Evolutionary conservation across 64 coral and sea anemone species (phyloP).

Genomic region (Dendrophyllia cribrosa): DNA sequence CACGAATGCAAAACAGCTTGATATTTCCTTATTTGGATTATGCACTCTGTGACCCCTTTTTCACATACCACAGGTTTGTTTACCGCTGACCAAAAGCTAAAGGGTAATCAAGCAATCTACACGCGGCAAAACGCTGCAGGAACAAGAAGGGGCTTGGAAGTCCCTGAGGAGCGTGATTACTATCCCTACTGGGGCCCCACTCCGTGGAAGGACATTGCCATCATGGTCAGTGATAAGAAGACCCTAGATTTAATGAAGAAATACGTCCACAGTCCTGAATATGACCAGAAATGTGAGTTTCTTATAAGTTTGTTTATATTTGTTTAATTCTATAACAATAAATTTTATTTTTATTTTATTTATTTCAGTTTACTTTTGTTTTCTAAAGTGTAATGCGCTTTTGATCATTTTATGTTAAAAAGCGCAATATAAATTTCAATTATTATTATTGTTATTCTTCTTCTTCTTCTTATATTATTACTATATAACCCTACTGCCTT

Average conservation of each 20-base stretch:
- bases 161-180: conserved; percentile 80
- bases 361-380: too few relatives aligned
- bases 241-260: conserved; percentile 13
- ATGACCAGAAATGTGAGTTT: conserved; percentile 10
- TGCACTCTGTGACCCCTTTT: background rate
- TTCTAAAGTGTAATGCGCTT: too few relatives aligned
- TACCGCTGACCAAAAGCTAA: conserved; percentile 41
- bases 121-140: conserved; percentile 76
- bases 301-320: too few relatives aligned
- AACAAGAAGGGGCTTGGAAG: conserved; percentile 63
- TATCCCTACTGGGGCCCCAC: conserved; percentile 82
- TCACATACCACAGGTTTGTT: conserved; percentile 1
- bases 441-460: too few relatives aligned
- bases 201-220: conserved; percentile 70
- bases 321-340: too few relatives aligned
- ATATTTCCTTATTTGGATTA: too few relatives aligned
- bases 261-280: background rate
- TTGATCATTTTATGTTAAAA: background rate
- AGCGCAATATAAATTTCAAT: too few relatives aligned
- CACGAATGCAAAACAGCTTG: too few relatives aligned
- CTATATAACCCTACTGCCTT: too few relatives aligned
- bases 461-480: too few relatives aligned
- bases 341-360: too few relatives aligned
- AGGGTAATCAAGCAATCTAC: conserved; percentile 50
- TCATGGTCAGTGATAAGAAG: conserved; percentile 16